phyloP scores from a whole-genome alignment of 2,113 vertebrate species.

The Paramisgurnus dabryanus region DNA sequence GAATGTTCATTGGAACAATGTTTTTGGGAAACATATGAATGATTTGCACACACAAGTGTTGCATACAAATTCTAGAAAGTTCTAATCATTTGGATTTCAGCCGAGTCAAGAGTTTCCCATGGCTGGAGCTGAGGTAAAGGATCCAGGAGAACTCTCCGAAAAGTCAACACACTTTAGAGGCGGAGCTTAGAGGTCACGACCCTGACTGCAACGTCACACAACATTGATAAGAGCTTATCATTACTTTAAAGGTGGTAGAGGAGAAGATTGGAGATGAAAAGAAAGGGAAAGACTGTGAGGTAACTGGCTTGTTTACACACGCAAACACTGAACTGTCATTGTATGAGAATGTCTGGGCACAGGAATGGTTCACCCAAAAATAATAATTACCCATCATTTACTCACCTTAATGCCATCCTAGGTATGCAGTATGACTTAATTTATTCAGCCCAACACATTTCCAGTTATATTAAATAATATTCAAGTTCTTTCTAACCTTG shows the following conservation, averaged over 20 bases:
- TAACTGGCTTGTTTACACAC: constrained; percentile 15
- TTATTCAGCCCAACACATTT: too few species aligned
- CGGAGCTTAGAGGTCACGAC: constrained; percentile 21
- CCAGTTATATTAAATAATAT: too few species aligned
- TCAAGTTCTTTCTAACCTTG: too few species aligned
- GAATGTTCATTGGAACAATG: too few species aligned
- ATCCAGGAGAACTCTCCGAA: neutral
- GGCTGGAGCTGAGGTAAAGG: neutral
- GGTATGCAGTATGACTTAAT: too few species aligned
- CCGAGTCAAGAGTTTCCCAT: constrained; percentile 13
- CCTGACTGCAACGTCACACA: neutral
- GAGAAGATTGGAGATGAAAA: neutral
- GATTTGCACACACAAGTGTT: too few species aligned
- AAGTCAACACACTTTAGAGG: neutral
- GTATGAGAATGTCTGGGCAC: too few species aligned
- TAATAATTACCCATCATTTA: too few species aligned
- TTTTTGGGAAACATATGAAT: too few species aligned
- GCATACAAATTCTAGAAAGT: too few species aligned
- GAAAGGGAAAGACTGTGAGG: neutral
- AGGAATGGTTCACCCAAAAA: too few species aligned
- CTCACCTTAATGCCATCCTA: too few species aligned
- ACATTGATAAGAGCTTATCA: constrained; percentile 36
- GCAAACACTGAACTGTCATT: neutral
- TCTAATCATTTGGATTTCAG: neutral
- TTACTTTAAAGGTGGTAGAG: neutral